phyloP scores from a whole-genome alignment of 2,113 vertebrate genomes.

The Paramisgurnus dabryanus region DNA sequence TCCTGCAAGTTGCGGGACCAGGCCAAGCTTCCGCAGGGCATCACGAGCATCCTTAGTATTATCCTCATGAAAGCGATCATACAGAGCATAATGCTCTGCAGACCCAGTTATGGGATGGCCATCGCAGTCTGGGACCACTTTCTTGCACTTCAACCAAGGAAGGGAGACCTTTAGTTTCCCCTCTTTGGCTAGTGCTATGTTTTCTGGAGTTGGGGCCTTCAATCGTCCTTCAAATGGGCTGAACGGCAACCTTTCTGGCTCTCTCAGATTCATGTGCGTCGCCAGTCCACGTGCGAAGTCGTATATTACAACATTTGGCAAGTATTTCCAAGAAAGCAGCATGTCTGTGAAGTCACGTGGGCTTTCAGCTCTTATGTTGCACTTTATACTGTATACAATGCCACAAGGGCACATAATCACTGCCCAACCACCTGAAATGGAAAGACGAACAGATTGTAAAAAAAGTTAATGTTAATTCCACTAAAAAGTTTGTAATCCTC shows the following conservation, averaged over 20 bases:
- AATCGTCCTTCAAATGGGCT: slow-evolving; percentile 3
- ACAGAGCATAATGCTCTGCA: slow-evolving; percentile 38
- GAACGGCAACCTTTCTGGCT: slow-evolving; percentile 7
- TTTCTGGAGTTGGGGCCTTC: not conserved
- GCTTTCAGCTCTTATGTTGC: not conserved
- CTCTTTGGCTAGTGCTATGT: slow-evolving; percentile 5
- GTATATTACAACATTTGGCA: not conserved
- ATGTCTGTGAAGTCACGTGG: slow-evolving; percentile 5
- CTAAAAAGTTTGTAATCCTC: not conserved
- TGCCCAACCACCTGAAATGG: no score
- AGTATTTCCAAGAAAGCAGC: not conserved
- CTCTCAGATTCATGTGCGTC: slow-evolving; percentile 1
- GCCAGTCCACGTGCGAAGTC: not conserved
- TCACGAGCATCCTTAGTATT: slow-evolving; percentile 42
- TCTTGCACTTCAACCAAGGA: slow-evolving; percentile 30
- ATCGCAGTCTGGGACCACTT: slow-evolving; percentile 7
- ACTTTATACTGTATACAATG: no score
- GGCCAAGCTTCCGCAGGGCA: slow-evolving; percentile 13
- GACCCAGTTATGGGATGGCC: slow-evolving; percentile 43
- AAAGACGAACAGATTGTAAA: no score
- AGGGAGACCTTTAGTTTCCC: slow-evolving; percentile 34
- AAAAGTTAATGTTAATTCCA: not conserved
- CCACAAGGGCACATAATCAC: no score
- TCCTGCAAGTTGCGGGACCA: slow-evolving; percentile 38
- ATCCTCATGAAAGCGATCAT: slow-evolving; percentile 35